These are phyloP conservation scores for Lerema accius DNA, from an alignment of 1,140 invertebrate species.

Conservation along the genomic window DNA sequence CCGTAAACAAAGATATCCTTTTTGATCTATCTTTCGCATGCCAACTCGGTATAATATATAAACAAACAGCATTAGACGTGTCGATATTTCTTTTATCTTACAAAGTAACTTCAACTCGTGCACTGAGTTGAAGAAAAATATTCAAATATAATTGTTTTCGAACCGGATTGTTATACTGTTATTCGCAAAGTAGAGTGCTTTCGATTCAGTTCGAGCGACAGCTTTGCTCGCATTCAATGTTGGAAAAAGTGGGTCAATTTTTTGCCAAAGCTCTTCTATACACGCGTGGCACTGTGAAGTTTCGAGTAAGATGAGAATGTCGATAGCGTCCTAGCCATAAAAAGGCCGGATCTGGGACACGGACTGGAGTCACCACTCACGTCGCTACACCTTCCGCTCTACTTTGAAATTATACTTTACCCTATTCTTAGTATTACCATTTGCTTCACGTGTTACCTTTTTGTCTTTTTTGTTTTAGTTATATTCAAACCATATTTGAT, in stretches of 20 bases:
- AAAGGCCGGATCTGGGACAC: constrained; percentile 72
- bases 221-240: constrained; percentile 43
- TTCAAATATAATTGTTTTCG: constrained; percentile 31
- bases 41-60: constrained; percentile 32
- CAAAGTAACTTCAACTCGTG: too few species aligned
- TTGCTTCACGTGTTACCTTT: constrained; percentile 22
- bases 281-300: constrained; percentile 68
- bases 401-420: constrained; percentile 56
- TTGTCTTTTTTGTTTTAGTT: constrained; percentile 1
- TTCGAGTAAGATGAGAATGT: constrained; percentile 69
- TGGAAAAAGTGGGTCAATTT: constrained; percentile 59
- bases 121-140: constrained; percentile 10
- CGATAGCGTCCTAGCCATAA: constrained; percentile 76
- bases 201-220: constrained; percentile 33
- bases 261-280: constrained; percentile 48
- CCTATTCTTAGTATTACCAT: constrained; percentile 12
- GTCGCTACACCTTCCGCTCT: constrained; percentile 67
- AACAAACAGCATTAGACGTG: constrained; percentile 35
- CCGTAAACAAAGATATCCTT: constrained; percentile 76
- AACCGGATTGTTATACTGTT: constrained; percentile 19
- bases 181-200: constrained; percentile 27
- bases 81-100: constrained; percentile 30
- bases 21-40: constrained; percentile 51
- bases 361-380: constrained; percentile 50
- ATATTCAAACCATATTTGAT: too few species aligned